Evolutionary conservation across 2,113 vertebrate genomes (phyloP), one percentile per base, ranked within the genome.

Genomic region (Gnathonemus echidnorhynchus): DNA sequence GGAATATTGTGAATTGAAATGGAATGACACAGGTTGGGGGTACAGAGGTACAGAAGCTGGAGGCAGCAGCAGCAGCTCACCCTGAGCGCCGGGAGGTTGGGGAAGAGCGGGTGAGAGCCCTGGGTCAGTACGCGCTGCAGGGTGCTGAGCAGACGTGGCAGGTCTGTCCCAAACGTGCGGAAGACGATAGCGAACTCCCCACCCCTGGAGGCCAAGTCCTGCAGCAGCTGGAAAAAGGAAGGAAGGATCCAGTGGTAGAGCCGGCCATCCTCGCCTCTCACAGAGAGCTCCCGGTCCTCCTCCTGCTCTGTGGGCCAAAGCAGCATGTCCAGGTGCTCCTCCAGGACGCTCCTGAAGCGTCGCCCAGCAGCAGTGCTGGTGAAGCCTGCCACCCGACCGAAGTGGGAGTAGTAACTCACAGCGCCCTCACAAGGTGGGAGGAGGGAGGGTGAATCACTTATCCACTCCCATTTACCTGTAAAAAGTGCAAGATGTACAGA

Each of bases 401-500:
- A 97, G 88, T 94, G 93, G 45, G 94, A 95, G 93, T 95, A 96
- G 92, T 97, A 97, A 90, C 93, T 97, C 17, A 96, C 92, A 10
- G 96, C 97, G 0, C 91, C 95, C 3, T 94, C 91, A 48, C 94
- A 95, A 0, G 97, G 97, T 0, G 96, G 95, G 0, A 90, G 80
- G 80, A 98, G 92, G 1, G 97, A 97, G 1, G 97, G 95, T 0
- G 90, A 88, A 52, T 97, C 96, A 27, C 96, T 97, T 88, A 96
- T 90, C 97, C 97, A 98, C 83, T 97, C 95, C 97, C 97, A 98
- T 90, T 95, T 93, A n/a, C 97, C 97, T 98, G 92, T 7, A 93
- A 89, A 53, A 66, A n/a, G 56, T 58, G 21, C 19, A 58, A 3
- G 53, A 58, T 42, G 77, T 83, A 35, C 35, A 45, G 15, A 46